Base-by-base conservation (phyloP, 2,113 vertebrate species). In the Colius striatus region DNA sequence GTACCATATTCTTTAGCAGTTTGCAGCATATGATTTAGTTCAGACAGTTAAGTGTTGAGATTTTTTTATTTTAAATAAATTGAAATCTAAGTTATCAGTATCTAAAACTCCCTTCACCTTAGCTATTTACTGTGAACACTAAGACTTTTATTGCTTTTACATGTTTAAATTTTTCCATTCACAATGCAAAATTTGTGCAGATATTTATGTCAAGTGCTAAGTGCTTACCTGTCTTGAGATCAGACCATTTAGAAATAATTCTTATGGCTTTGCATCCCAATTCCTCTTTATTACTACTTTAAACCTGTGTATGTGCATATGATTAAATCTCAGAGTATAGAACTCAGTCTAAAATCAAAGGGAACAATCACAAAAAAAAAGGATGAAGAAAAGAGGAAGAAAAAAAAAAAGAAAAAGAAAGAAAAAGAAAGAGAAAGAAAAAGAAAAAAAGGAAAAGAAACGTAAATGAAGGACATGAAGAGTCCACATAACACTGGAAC, bases 261-360 rank as follows among this genome's bases (percentile, higher is more conserved):
- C 7, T 82, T 36, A 38, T 5, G 16, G 61, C 74, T 29, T 77
- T 22, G 36, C 32, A 45, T n/a, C 30, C 7, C 48, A 47, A 75
- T 62, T 66, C 18, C 13, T 30, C 30, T 48, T 63, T 67, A 51
- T 30, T 36, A 74, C 68, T 61, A 68, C 9, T 75, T 55, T 73
- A 29, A 55, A 73, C 1, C 4, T 63, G 1, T n/a, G 4, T 54
- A 6, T 9, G 10, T 1, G 0, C 16, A n/a, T 41, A 32, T 0
- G 1, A 25, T 38, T 81, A 34, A 36, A 32, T 32, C 17, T 50
- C 65, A 77, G 65, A 41, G 9, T 10, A 43, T 3, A n/a, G 5
- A 41, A 6, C 16, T 73, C 7, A 14, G 26, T 8, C 25, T 32
- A 63, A 79, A 91, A 62, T 9, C 34, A 51, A 51, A 51, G 50